A percentile compares a stretch with the other conserved stretches of the same genome.
Conservation (phyloP, 2,113 vertebrate genomes). For the Podilymbus podiceps region DNA sequence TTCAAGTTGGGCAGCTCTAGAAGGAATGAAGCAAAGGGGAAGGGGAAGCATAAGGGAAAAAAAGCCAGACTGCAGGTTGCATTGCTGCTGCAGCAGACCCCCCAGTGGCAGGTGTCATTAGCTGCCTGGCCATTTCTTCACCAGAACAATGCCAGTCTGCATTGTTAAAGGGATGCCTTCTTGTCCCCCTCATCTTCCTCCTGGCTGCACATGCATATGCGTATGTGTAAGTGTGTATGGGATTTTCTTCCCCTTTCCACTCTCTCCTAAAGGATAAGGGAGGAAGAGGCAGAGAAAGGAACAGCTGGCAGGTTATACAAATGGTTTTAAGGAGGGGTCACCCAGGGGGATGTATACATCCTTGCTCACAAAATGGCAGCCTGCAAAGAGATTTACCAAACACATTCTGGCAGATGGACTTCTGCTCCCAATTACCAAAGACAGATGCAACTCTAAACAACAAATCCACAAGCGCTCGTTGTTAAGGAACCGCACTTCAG, state of each 20-base stretch:
- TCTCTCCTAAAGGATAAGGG: background rate
- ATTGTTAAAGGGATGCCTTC: background rate
- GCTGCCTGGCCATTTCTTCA: background rate
- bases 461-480: background rate
- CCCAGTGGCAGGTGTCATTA: background rate
- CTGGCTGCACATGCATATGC: background rate
- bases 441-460: slow-evolving; percentile 6
- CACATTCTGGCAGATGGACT: slow-evolving; percentile 32
- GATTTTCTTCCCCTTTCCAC: background rate
- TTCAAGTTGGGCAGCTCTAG: background rate
- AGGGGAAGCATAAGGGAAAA: background rate
- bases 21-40: background rate
- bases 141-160: background rate
- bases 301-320: slow-evolving; percentile 43
- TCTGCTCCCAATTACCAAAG: background rate
- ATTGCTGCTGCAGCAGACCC: background rate
- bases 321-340: slow-evolving; percentile 32
- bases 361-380: slow-evolving; percentile 5
- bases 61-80: background rate
- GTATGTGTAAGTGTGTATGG: rapidly evolving
- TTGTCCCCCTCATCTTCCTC: background rate
- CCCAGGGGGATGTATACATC: background rate
- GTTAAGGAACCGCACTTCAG: background rate
- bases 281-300: background rate
- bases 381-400: slow-evolving; percentile 14